Evolutionary conservation across 2,888 invertebrate genomes (phyloP).

Genomic region (Tortrix viridana): DNA sequence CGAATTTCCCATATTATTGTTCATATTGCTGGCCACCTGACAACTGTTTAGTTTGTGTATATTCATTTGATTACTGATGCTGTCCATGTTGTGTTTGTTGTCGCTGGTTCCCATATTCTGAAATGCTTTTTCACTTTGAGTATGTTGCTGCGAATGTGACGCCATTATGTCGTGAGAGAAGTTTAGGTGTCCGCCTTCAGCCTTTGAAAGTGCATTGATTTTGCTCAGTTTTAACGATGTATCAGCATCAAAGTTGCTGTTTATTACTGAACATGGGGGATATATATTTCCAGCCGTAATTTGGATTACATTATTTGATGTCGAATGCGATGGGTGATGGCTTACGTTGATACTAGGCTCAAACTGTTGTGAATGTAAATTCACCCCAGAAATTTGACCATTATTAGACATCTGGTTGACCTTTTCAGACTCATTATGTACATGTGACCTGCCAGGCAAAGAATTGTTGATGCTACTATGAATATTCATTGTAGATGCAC

Average conservation of each 20-base stretch:
- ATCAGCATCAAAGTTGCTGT: constrained; percentile 74
- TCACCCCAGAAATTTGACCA: constrained; percentile 59
- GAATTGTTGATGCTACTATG: constrained; percentile 55
- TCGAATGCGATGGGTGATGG: constrained; percentile 71
- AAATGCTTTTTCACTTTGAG: constrained; percentile 74
- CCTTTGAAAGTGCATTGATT: constrained; percentile 76
- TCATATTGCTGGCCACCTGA: constrained; percentile 69
- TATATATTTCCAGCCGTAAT: constrained; percentile 79
- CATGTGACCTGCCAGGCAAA: constrained; percentile 56
- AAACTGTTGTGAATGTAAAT: constrained; percentile 72
- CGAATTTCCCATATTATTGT: constrained; percentile 47
- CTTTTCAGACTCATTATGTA: constrained; percentile 69
- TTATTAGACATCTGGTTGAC: constrained; percentile 65
- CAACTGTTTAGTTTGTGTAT: constrained; percentile 76
- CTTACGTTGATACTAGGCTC: constrained; percentile 68
- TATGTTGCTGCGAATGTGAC: constrained; percentile 75
- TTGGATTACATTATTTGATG: constrained; percentile 77
- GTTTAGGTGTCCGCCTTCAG: constrained; percentile 77
- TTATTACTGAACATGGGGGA: constrained; percentile 69
- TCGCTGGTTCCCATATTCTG: constrained; percentile 73
- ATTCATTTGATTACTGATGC: constrained; percentile 66
- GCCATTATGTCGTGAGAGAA: constrained; percentile 80
- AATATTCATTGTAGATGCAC: constrained; percentile 62
- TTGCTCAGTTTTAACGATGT: constrained; percentile 78
- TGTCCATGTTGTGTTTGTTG: constrained; percentile 67